These are phyloP conservation scores for Lacanobia wlatinum DNA, from an alignment of 2,888 invertebrate genomes.

Conservation along the genomic window DNA sequence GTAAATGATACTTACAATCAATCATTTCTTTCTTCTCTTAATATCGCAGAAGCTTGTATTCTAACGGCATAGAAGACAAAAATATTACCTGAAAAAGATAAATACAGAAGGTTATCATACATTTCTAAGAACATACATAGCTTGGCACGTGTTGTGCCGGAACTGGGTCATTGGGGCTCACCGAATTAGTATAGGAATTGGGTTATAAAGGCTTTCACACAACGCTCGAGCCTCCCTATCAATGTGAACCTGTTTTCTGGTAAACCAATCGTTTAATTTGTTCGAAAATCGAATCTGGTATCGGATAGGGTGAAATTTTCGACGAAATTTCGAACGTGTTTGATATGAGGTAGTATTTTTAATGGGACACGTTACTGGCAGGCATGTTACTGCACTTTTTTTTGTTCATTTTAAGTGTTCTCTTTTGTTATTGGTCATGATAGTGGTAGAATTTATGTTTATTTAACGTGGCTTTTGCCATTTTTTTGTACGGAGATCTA, in stretches of 20 bases:
- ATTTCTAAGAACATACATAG: constrained; percentile 35
- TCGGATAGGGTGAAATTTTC: constrained; percentile 19
- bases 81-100: constrained; percentile 69
- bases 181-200: constrained; percentile 61
- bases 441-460: not conserved
- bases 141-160: constrained; percentile 44
- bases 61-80: constrained; percentile 21
- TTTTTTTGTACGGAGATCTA: too few species aligned
- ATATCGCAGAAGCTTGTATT: not conserved
- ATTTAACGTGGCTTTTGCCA: not conserved
- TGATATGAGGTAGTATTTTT: not conserved
- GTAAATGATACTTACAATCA: not conserved
- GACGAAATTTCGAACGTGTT: not conserved
- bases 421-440: not conserved
- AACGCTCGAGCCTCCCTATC: constrained; percentile 33
- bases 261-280: constrained; percentile 57
- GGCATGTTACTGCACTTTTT: not conserved
- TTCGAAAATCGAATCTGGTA: constrained; percentile 37
- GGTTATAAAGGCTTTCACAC: constrained; percentile 56
- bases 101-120: constrained; percentile 46
- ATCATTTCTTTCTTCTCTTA: not conserved
- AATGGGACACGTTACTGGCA: not conserved
- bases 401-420: not conserved
- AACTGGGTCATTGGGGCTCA: constrained; percentile 58
- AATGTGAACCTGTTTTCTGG: constrained; percentile 46